Evolutionary conservation across 2,113 vertebrate species (phyloP), one percentile per base, ranked within the genome.

Genomic region (Hippocampus comes): DNA sequence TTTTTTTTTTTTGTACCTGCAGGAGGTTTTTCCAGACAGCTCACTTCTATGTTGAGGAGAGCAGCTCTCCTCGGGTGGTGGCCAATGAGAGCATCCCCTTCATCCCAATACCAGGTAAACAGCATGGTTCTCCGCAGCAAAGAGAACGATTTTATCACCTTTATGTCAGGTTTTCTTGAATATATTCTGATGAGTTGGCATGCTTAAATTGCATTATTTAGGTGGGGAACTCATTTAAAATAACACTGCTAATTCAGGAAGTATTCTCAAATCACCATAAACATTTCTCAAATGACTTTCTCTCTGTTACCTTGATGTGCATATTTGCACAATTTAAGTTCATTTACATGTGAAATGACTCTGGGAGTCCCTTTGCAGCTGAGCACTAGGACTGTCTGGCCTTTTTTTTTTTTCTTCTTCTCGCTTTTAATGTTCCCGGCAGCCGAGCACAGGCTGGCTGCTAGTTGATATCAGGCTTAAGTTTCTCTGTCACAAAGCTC

Each of bases 1-100:
- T 3, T 30, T 42, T 80, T 48, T 71, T 42, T 82, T 25, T 85
- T 61, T 89, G 67, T 87, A 72, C 70, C 86, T 79, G 72, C 64
- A 99, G 98, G 93, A 98, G 97, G 88, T 98, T 97, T 93, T 99
- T 99, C 84, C 97, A 99, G 90, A 97, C 96, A 21, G 95, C 97
- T 85, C 97, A 99, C 91, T 97, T 99, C 92, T 99, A 97, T 79
- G 95, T 99, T 87, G 97, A 99, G 85, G 97, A 99, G 86, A 97
- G 96, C 93, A 97, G 87, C 82, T 98, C 97, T 43, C 96, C 96
- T 23, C 93, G 96, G 73, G 97, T 99, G 88, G 96, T 98, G 86
- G 95, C 94, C 91, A 97, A 97, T 92, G 96, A 99, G 83, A 97
- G 92, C 88, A 95, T 98, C 79, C 96, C 97, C 69, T 91, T 97